Evolutionary conservation across 2,888 invertebrate genomes (phyloP), one percentile per base, ranked within the genome.

Genomic region (Kryphioiulus occultus): DNA sequence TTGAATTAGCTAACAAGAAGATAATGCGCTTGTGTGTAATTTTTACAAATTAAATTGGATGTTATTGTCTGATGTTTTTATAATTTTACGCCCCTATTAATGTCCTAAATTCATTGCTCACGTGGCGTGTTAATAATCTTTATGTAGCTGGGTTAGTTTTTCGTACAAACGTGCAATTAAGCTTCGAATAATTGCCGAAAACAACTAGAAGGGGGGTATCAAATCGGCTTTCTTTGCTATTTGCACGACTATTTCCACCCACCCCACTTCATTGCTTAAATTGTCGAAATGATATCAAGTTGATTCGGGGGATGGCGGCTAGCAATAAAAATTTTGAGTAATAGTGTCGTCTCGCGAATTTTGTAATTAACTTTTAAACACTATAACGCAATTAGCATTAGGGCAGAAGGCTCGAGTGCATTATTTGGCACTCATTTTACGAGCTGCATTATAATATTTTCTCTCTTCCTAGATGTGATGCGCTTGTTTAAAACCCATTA

Each of bases 361-460:
- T 59, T 59, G 59, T 59, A 59, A 59, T 59, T 59, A 59, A 59
- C 59, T 59, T 59, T 59, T 59, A 59, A 59, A 59, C 59, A 59
- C 59, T 59, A 10, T 4, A 59, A 59, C 59, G 59, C 59, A 59
- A 59, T 59, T 59, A 59, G 59, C 59, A 59, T 59, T 59, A 59
- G n/a, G 59, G 59, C 59, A 59, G 59, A 22, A 59, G 22, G 59
- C 22, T 22, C n/a, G 59, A 59, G 22, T 59, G 59, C 59, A 59
- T 59, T 59, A 59, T 59, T 59, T 59, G 12, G 59, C 22, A 12
- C 17, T 17, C 59, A 22, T 59, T 59, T 59, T 59, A 59, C 22
- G 59, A 59, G 59, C 59, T 1, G 59, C 22, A 59, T 59, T 59
- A 59, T 59, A 22, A 59, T 59, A 59, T 17, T 59, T 59, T 59